These are phyloP conservation scores for Ophonus ardosiacus DNA, from an alignment of 2,888 invertebrate species.

Conservation along the genomic window DNA sequence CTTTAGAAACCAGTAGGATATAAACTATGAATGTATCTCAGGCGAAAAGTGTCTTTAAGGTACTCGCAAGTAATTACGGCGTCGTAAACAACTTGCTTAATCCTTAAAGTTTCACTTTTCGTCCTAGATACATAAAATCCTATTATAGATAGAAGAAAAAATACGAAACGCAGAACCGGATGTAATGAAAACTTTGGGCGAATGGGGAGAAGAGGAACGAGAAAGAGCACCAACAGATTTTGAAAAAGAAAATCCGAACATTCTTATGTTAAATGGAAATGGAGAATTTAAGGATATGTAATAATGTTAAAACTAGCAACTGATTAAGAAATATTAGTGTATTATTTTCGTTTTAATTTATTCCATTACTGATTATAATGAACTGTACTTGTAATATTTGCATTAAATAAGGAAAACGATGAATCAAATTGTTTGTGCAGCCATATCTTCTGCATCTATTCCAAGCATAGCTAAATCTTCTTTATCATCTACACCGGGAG, in stretches of 20 bases:
- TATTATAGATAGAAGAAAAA: conserved; percentile 83
- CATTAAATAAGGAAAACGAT: conserved; percentile 40
- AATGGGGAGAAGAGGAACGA: conserved; percentile 85
- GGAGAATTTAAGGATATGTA: conserved; percentile 88
- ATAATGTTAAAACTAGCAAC: conserved; percentile 48
- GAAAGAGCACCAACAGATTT: conserved; percentile 86
- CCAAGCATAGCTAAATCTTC: conserved; percentile 91
- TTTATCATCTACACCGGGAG: conserved; percentile 76
- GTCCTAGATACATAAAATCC: too few species aligned
- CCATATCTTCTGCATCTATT: conserved; percentile 89
- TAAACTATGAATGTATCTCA: too few species aligned
- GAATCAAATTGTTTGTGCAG: conserved; percentile 76
- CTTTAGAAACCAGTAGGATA: too few species aligned
- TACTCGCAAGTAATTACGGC: too few species aligned
- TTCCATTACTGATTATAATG: conserved; percentile 33
- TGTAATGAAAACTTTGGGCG: conserved; percentile 85
- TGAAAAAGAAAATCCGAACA: conserved; percentile 88
- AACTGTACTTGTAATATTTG: conserved; percentile 36
- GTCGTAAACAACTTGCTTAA: too few species aligned
- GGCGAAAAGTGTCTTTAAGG: too few species aligned
- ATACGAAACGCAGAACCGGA: conserved; percentile 83
- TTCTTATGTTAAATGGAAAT: conserved; percentile 84
- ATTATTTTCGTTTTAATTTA: conserved; percentile 36
- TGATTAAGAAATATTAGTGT: conserved; percentile 32
- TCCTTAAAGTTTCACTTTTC: too few species aligned